Percentiles rank a stretch among this genome's conserved stretches.
These are phyloP conservation scores for Thunnus albacares DNA, from an alignment of 2,797 vertebrate genomes.

Conservation along the genomic window DNA sequence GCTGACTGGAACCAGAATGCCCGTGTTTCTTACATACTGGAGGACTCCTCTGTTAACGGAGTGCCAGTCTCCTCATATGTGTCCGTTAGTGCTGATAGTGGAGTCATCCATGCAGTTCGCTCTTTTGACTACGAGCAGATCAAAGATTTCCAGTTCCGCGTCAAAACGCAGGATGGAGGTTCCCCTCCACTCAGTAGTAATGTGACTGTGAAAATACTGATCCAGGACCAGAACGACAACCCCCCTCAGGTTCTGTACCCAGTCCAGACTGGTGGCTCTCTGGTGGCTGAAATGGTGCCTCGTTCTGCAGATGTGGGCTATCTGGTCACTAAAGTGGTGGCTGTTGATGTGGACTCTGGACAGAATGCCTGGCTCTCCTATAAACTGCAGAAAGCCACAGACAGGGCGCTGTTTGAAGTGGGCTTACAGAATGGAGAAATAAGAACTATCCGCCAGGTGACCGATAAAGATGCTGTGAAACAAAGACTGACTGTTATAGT, in stretches of 20 bases:
- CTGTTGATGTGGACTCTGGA: slow-evolving; percentile 88
- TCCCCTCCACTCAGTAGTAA: slow-evolving; percentile 77
- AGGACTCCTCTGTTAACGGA: slow-evolving; percentile 58
- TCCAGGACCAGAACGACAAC: slow-evolving; percentile 82
- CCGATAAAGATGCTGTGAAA: slow-evolving; percentile 80
- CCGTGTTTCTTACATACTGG: slow-evolving; percentile 69
- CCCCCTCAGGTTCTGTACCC: slow-evolving; percentile 76
- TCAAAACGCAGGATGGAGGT: slow-evolving; percentile 79
- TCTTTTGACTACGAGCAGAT: slow-evolving; percentile 87
- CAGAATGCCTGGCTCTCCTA: slow-evolving; percentile 89
- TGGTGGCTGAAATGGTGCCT: slow-evolving; percentile 88
- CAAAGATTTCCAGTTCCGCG: slow-evolving; percentile 74
- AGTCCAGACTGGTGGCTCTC: slow-evolving; percentile 82
- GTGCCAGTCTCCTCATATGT: slow-evolving; percentile 36
- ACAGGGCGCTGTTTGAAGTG: slow-evolving; percentile 81
- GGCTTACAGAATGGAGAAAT: slow-evolving; percentile 81
- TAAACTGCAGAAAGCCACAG: slow-evolving; percentile 84
- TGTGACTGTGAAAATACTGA: slow-evolving; percentile 77
- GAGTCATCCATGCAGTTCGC: slow-evolving; percentile 75
- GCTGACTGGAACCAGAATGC: slow-evolving; percentile 75
- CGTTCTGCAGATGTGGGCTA: slow-evolving; percentile 87
- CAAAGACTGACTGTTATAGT: slow-evolving; percentile 83
- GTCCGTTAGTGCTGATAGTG: slow-evolving; percentile 28
- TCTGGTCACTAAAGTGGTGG: slow-evolving; percentile 89
- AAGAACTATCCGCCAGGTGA: slow-evolving; percentile 71